phyloP scores from a whole-genome alignment of 2,797 vertebrate species.

The Acestrorhynchus altus region DNA sequence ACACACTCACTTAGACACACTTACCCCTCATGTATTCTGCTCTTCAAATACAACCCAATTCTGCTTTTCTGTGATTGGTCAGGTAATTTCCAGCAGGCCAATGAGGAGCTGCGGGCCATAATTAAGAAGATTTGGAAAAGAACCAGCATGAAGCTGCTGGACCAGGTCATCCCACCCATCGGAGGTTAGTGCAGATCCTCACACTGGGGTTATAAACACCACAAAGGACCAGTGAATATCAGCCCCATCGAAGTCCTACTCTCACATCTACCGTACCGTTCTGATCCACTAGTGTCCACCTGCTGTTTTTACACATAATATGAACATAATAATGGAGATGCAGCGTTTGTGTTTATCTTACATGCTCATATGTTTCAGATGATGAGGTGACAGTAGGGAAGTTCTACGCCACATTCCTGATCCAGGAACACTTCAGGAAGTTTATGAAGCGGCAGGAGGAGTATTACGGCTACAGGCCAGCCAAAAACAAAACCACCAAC shows the following conservation, averaged over 20 bases:
- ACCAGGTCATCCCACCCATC: conserved; percentile 94
- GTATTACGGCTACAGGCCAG: conserved; percentile 87
- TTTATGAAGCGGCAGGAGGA: conserved; percentile 93
- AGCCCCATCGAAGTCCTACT: too few species aligned
- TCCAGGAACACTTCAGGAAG: conserved; percentile 95
- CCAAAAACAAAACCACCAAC: conserved; percentile 84
- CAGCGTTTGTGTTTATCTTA: background rate
- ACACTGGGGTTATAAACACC: too few species aligned
- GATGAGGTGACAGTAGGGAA: conserved; percentile 96
- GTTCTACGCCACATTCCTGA: conserved; percentile 94
- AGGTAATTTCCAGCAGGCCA: conserved; percentile 95
- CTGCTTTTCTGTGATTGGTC: background rate
- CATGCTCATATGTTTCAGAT: conserved; percentile 72
- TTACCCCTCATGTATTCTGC: background rate
- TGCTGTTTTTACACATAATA: too few species aligned
- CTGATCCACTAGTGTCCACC: too few species aligned
- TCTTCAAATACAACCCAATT: background rate
- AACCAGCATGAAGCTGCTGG: conserved; percentile 95
- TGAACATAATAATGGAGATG: too few species aligned
- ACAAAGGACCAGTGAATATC: too few species aligned
- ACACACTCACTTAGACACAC: too few species aligned
- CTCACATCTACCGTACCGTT: too few species aligned
- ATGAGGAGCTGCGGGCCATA: conserved; percentile 90
- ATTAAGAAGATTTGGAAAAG: conserved; percentile 98
- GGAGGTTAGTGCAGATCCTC: conserved; percentile 78